Evolutionary conservation across 1,140 invertebrate genomes (phyloP).

Genomic region (Contarinia nasturtii): DNA sequence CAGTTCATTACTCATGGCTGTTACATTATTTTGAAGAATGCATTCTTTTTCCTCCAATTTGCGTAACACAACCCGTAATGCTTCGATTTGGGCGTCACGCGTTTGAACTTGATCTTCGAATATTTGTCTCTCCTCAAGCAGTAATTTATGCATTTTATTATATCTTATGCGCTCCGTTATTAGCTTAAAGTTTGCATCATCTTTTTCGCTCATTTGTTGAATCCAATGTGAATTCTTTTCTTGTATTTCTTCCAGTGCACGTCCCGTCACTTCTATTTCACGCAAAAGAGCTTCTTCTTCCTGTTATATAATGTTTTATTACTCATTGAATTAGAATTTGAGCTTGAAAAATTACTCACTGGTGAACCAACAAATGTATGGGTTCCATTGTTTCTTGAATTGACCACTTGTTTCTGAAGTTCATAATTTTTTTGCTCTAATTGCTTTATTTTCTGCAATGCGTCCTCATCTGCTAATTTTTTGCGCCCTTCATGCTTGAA

Average conservation of each 20-base stretch:
- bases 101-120: conserved; percentile 41
- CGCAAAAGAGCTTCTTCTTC: conserved; percentile 94
- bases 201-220: conserved; percentile 91
- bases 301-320: conserved; percentile 25
- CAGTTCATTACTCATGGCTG: conserved; percentile 88
- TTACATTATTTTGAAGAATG: conserved; percentile 76
- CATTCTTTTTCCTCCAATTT: conserved; percentile 96
- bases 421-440: conserved; percentile 79
- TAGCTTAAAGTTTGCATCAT: conserved; percentile 98
- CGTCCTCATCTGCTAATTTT: conserved; percentile 88
- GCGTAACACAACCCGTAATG: conserved; percentile 84
- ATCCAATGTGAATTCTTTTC: conserved; percentile 93
- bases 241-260: conserved; percentile 99
- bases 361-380: conserved; percentile 44
- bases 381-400: conserved; percentile 44
- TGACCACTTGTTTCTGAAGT: conserved; percentile 61
- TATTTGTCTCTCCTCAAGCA: conserved; percentile 57
- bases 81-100: conserved; percentile 80
- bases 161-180: conserved; percentile 97
- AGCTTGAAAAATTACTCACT: conserved; percentile 9
- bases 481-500: conserved; percentile 80
- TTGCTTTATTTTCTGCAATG: conserved; percentile 83
- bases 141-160: conserved; percentile 86
- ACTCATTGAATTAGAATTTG: background rate
- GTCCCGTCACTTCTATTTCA: conserved; percentile 98